Percentiles rank a stretch among this genome's conserved stretches.
Conservation (phyloP, 2,113 vertebrate species). For the Eretmochelys imbricata region DNA sequence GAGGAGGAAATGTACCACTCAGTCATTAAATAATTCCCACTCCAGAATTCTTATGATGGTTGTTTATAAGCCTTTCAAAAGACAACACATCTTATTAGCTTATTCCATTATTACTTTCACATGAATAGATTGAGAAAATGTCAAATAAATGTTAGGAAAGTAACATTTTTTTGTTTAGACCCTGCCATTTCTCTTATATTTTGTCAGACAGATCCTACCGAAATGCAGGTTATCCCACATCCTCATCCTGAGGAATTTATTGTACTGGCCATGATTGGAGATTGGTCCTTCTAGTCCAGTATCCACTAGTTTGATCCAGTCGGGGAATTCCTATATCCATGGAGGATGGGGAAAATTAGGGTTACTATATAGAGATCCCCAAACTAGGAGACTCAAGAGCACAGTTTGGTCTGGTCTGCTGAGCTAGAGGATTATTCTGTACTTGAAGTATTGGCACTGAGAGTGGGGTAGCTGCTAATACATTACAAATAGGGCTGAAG, state of each 20-base stretch:
- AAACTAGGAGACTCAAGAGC: not conserved
- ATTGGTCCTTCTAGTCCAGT: not conserved
- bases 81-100: not conserved
- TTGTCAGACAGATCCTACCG: not conserved
- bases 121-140: not conserved
- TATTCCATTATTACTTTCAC: fast-evolving
- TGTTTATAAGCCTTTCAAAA: not conserved
- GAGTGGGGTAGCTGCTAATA: not conserved
- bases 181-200: not conserved
- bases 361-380: not conserved
- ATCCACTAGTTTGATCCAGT: not conserved
- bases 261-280: not conserved
- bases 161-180: not conserved
- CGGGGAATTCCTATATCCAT: not conserved
- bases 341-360: not conserved
- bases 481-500: not conserved
- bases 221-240: not conserved
- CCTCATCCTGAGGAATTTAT: not conserved
- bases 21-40: not conserved
- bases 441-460: not conserved
- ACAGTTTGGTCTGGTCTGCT: not conserved
- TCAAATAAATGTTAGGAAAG: not conserved
- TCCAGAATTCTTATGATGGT: not conserved
- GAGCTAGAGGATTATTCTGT: not conserved
- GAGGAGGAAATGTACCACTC: not conserved